Evolutionary conservation across 2,888 invertebrate species (phyloP).

Genomic region (Pachydiplax longipennis): DNA sequence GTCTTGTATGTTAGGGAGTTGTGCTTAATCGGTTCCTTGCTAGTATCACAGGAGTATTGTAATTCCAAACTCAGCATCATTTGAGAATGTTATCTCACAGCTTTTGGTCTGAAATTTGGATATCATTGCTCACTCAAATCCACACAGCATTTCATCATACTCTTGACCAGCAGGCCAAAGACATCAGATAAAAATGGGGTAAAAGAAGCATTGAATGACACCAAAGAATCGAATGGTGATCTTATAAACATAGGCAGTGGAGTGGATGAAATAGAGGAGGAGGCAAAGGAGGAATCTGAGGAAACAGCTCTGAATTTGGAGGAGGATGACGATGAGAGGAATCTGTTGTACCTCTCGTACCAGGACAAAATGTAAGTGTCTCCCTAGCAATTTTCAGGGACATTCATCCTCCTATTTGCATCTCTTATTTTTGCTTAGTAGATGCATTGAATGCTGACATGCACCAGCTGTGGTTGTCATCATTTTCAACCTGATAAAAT

Average conservation of each 20-base stretch:
- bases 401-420: not conserved
- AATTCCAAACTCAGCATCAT: not conserved
- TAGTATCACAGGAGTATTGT: no score
- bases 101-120: not conserved
- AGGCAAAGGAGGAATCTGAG: not conserved
- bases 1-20: no score
- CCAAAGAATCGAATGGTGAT: not conserved
- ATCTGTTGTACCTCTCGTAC: slow-evolving; percentile 31
- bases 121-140: not conserved
- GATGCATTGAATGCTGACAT: not conserved
- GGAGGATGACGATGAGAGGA: slow-evolving; percentile 26
- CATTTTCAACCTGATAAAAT: not conserved
- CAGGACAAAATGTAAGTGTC: slow-evolving; percentile 46
- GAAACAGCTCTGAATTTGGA: not conserved
- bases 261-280: not conserved
- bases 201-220: not conserved
- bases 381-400: not conserved
- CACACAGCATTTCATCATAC: not conserved
- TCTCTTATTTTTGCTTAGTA: not conserved
- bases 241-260: slow-evolving; percentile 16
- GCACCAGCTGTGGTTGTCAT: not conserved
- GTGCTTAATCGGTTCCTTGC: no score
- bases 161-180: slow-evolving; percentile 24
- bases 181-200: not conserved
- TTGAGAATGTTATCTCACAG: not conserved